Conservation (phyloP, 92 coral and sea anemone genomes). For the Parazoanthus atlanticus region DNA sequence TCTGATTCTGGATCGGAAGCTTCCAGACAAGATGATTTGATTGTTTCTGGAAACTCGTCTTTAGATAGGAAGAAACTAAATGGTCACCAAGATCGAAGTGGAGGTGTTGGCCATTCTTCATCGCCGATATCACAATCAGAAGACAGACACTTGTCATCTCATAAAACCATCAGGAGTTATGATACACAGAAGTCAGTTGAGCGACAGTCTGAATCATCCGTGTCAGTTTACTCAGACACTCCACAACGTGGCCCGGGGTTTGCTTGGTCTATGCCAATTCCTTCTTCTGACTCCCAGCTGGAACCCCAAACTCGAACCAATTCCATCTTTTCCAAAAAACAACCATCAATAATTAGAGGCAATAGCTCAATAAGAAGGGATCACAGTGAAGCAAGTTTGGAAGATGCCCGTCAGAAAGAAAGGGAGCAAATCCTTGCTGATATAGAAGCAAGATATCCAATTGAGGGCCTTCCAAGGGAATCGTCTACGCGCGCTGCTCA, state of each 20-base stretch:
- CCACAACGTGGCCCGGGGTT: constrained; percentile 39
- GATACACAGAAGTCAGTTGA: background rate
- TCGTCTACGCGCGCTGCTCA: background rate
- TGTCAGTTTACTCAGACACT: constrained; percentile 10
- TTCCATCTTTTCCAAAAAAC: constrained; percentile 11
- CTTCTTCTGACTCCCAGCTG: constrained; percentile 20
- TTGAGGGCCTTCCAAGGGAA: background rate
- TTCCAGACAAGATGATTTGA: constrained; percentile 29
- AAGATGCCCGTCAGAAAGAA: constrained; percentile 28
- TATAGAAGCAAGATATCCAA: constrained; percentile 38
- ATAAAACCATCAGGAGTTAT: constrained; percentile 1
- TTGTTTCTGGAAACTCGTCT: background rate
- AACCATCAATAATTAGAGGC: background rate
- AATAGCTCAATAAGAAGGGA: background rate
- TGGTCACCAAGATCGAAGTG: constrained; percentile 8
- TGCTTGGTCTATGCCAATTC: constrained; percentile 43
- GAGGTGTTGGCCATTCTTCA: background rate
- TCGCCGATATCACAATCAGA: background rate
- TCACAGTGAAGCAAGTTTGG: background rate
- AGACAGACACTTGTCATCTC: constrained; percentile 1
- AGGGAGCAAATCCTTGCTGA: constrained; percentile 30
- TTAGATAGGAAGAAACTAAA: background rate
- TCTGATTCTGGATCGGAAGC: constrained; percentile 49
- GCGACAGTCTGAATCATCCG: constrained; percentile 1
- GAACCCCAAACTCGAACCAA: background rate